These are phyloP conservation scores for Psilopogon haemacephalus DNA, from an alignment of 2,113 vertebrate genomes.

Conservation along the genomic window DNA sequence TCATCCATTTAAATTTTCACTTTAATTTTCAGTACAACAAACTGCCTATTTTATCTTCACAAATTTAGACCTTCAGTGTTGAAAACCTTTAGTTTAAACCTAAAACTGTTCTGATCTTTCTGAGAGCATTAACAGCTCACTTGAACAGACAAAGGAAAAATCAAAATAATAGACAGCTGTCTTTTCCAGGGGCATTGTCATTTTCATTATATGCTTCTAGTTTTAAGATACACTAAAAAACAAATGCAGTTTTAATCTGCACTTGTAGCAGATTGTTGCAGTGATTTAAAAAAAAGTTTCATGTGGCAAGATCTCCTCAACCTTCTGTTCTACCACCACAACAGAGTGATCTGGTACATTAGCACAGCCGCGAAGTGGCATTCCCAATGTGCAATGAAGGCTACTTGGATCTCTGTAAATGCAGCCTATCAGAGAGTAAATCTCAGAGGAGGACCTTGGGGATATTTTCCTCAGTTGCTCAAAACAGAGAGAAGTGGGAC, in stretches of 20 bases:
- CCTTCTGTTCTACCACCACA: background rate
- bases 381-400: background rate
- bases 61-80: background rate
- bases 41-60: background rate
- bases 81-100: background rate
- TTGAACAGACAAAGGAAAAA: background rate
- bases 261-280: background rate
- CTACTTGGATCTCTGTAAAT: background rate
- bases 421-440: background rate
- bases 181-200: background rate
- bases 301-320: background rate
- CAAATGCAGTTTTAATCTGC: background rate
- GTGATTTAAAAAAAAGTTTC: background rate
- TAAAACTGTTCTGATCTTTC: background rate
- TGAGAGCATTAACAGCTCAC: background rate
- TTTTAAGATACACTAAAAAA: background rate
- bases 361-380: background rate
- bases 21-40: background rate
- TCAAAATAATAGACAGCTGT: background rate
- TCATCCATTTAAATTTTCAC: background rate
- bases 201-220: background rate
- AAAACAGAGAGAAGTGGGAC: background rate
- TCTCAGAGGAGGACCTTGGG: background rate
- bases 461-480: background rate
- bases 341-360: background rate